A percentile compares a stretch with the other conserved stretches of the same genome.
These are phyloP conservation scores for Calidris pygmaea DNA, from an alignment of 2,113 vertebrate genomes.

Conservation along the genomic window DNA sequence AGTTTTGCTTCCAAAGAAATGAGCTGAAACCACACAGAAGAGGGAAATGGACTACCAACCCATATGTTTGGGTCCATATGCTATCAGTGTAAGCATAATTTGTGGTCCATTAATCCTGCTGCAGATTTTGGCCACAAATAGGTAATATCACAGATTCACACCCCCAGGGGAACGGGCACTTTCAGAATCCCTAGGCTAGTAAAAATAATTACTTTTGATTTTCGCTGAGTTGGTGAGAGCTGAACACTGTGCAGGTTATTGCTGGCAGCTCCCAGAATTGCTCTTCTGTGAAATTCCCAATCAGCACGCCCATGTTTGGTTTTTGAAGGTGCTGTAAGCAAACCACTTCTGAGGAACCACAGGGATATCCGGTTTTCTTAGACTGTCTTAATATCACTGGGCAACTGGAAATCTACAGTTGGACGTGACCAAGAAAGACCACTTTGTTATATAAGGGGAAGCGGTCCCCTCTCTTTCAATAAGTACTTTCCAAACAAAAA, in stretches of 20 bases:
- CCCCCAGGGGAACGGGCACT: not conserved
- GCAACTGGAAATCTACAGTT: not conserved
- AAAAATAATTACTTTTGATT: not conserved
- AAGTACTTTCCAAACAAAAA: not conserved
- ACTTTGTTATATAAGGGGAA: not conserved
- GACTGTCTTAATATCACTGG: not conserved
- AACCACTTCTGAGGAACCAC: not conserved
- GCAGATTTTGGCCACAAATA: not conserved
- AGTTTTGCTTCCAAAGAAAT: not conserved
- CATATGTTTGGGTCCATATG: not conserved
- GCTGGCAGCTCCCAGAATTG: not conserved
- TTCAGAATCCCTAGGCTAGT: not conserved
- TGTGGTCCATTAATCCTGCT: not conserved
- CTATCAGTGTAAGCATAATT: not conserved
- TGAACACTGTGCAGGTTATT: not conserved
- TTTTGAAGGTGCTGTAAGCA: not conserved
- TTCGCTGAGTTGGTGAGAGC: not conserved
- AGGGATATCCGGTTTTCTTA: not conserved
- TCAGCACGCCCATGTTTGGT: not conserved
- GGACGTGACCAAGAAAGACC: not conserved
- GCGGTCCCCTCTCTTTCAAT: not conserved
- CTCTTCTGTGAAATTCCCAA: not conserved
- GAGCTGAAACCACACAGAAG: not conserved
- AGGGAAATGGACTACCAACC: not conserved
- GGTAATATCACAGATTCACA: no score